A percentile compares a stretch with the other conserved stretches of the same genome.
Evolutionary conservation across 2,797 vertebrate genomes (phyloP).

Genomic region (Pelochelys cantorii): DNA sequence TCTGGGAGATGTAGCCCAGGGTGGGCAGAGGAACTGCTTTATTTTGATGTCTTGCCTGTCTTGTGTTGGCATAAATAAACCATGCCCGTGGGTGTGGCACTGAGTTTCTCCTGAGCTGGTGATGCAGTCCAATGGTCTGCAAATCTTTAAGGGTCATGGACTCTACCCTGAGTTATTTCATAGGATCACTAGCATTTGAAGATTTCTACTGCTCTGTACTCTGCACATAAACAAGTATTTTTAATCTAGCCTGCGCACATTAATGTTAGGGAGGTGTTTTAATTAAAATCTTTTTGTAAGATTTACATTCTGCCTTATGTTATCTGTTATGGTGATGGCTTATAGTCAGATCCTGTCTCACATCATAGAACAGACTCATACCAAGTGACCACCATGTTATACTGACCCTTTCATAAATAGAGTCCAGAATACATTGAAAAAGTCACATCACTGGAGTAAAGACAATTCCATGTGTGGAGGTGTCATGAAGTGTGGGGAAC

Average conservation of each 20-base stretch:
- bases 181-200: neutral
- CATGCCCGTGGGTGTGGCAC: too few relatives aligned
- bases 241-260: neutral
- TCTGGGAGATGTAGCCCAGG: neutral
- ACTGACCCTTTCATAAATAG: neutral
- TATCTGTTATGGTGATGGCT: neutral
- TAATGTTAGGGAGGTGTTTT: neutral
- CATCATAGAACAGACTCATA: neutral
- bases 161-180: neutral
- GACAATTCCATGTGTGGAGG: neutral
- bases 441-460: neutral
- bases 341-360: neutral
- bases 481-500: too few relatives aligned
- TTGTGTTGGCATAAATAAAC: too few relatives aligned
- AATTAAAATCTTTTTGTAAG: neutral
- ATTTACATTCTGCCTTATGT: slow-evolving; percentile 1
- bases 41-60: too few relatives aligned
- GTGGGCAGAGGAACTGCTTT: too few relatives aligned
- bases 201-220: neutral
- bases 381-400: neutral
- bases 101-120: too few relatives aligned
- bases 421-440: neutral
- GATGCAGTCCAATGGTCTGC: too few relatives aligned
- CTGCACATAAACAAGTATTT: neutral
- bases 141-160: neutral